Evolutionary conservation across 2,888 invertebrate species (phyloP).

Genomic region (Stenodema calcarata): DNA sequence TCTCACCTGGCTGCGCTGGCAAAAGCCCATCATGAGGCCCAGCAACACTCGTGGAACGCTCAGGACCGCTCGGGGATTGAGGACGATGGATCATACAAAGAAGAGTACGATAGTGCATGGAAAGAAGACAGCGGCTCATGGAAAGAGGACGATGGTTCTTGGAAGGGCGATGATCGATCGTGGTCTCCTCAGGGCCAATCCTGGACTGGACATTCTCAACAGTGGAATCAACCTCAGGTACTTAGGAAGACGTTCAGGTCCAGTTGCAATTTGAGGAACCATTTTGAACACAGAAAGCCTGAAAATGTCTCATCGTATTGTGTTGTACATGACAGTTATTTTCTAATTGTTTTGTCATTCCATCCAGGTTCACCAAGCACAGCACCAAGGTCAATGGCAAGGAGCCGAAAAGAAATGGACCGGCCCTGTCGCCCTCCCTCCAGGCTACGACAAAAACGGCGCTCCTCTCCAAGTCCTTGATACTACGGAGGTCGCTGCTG

Average conservation of each 20-base stretch:
- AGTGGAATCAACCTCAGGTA: constrained; percentile 17
- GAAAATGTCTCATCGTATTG: too few relatives aligned
- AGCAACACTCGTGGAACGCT: background rate
- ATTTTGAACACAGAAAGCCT: too few relatives aligned
- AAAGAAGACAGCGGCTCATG: background rate
- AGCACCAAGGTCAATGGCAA: background rate
- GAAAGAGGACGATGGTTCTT: background rate
- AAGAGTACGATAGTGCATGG: background rate
- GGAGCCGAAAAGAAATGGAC: constrained; percentile 32
- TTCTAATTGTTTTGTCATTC: background rate
- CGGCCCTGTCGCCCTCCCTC: constrained; percentile 20
- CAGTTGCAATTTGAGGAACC: too few relatives aligned
- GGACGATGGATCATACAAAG: constrained; percentile 29
- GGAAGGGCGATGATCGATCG: background rate
- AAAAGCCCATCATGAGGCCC: constrained; percentile 60
- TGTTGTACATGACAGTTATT: too few relatives aligned
- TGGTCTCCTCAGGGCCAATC: background rate
- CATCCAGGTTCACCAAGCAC: background rate
- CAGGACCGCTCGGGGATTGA: constrained; percentile 1
- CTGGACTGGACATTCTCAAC: constrained; percentile 1
- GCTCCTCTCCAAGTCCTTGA: constrained; percentile 28
- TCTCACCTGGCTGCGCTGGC: constrained; percentile 55
- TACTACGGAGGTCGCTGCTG: constrained; percentile 21
- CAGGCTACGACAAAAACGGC: constrained; percentile 30
- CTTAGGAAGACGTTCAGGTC: too few relatives aligned